Base-by-base conservation (phyloP, 2,888 invertebrate genomes). In the Andrena dorsata region DNA sequence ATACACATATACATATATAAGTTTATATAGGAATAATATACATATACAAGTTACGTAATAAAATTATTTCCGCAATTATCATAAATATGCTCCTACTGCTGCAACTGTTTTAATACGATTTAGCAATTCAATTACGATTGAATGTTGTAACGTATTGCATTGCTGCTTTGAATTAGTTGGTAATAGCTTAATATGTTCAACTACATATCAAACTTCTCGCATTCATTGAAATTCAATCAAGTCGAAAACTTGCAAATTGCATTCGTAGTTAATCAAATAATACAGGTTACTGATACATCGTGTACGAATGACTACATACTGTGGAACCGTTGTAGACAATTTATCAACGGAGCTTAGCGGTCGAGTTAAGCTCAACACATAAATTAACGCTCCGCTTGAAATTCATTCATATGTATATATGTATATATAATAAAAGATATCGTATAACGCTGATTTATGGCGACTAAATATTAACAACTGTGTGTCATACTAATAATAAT, bases 331-430 rank as follows among this genome's bases (percentile, higher is more conserved):
- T 56, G 26, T 30, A 30, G 26, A 66, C 68, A 53, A 53, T 53
- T 53, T 53, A 56, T 56, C 61, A 30, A 23, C 23, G 53, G 41
- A 75, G 66, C 65, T 81, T 56, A 60, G 23, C 60, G 47, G n/a
- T 49, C 35, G 41, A 56, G 35, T 30, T 47, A 35, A 51, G 68
- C 35, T 28, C 35, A 23, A 79, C 68, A 41, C 78, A 72, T 41
- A 71, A 73, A 70, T 80, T 64, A 80, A 76, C 80, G 64, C 51
- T 53, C 30, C 56, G 56, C 77, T 77, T 71, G 56, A 77, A 63
- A 70, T 71, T 74, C 73, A 77, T 81, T 76, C 35, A 71, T 70
- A 65, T 56, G 69, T 71, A 32, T 51, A 2, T 28, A 30, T 30
- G n/a, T n/a, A 69, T 49, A 61, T 71, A 35, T 58, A 77, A 80